Evolutionary conservation across 1,140 invertebrate species (phyloP).

Genomic region (Diorhabda elongata): DNA sequence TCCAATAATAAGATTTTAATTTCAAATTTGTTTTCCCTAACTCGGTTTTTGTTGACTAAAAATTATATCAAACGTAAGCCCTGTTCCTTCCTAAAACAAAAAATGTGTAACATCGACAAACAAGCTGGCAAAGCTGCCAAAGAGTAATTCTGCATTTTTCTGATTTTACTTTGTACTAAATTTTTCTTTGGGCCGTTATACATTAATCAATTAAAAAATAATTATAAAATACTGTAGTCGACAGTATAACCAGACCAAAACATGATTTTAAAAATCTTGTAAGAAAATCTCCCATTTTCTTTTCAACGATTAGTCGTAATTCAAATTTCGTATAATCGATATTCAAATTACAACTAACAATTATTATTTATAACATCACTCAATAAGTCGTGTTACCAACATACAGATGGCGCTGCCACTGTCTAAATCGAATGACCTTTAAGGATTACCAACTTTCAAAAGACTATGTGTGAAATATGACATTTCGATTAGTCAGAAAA

Average conservation of each 20-base stretch:
- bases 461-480: no score
- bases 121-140: constrained; percentile 19
- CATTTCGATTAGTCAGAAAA: no score
- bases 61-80: constrained; percentile 7
- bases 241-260: constrained; percentile 3
- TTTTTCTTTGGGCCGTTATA: constrained; percentile 21
- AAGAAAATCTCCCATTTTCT: constrained; percentile 1
- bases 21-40: neutral
- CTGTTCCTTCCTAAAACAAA: constrained; percentile 3
- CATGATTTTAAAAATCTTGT: constrained; percentile 1
- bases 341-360: no score
- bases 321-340: no score
- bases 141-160: constrained; percentile 16
- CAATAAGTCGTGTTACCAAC: no score
- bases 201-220: neutral
- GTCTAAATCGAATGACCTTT: no score
- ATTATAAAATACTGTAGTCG: neutral
- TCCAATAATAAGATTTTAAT: neutral
- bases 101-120: constrained; percentile 10
- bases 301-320: neutral
- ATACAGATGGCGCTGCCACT: no score
- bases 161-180: constrained; percentile 17
- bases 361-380: no score
- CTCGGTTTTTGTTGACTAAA: constrained; percentile 10
- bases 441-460: no score